Conservation (phyloP, 2,113 vertebrate species). For the Ciconia boyciana region DNA sequence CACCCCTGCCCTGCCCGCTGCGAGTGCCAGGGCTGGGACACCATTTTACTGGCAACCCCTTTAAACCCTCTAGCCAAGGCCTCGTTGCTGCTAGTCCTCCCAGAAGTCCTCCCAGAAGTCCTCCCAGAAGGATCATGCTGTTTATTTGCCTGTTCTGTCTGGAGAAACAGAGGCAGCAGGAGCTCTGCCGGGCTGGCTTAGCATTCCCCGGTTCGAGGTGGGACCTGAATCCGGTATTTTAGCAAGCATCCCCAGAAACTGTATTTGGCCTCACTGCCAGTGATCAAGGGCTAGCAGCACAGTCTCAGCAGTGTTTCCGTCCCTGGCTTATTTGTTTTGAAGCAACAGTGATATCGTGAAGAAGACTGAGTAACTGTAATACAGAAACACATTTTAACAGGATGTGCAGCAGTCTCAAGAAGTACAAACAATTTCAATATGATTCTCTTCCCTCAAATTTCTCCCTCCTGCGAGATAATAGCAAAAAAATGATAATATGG, state of each 20-base stretch:
- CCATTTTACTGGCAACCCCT: not conserved
- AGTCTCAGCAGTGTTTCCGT: not conserved
- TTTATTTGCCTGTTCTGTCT: not conserved
- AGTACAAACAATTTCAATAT: not conserved
- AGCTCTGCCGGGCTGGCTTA: rapidly evolving
- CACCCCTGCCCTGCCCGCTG: not conserved
- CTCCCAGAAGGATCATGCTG: not conserved
- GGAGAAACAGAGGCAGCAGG: not conserved
- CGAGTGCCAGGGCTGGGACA: not conserved
- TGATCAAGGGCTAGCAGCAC: not conserved
- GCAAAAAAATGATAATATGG: not conserved
- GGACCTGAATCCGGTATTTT: not conserved
- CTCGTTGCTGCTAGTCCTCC: rapidly evolving
- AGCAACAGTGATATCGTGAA: not conserved
- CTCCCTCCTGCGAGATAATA: not conserved
- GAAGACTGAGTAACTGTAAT: not conserved
- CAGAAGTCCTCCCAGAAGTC: not conserved
- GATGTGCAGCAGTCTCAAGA: not conserved
- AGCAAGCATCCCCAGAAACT: not conserved
- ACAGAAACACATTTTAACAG: not conserved
- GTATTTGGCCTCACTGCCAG: not conserved
- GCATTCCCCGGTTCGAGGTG: not conserved
- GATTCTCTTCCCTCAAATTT: not conserved
- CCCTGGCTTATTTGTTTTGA: not conserved
- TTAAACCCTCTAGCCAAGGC: not conserved